Conservation (phyloP, 2,113 vertebrate genomes). For the Ophthalmolycus amberensis region DNA sequence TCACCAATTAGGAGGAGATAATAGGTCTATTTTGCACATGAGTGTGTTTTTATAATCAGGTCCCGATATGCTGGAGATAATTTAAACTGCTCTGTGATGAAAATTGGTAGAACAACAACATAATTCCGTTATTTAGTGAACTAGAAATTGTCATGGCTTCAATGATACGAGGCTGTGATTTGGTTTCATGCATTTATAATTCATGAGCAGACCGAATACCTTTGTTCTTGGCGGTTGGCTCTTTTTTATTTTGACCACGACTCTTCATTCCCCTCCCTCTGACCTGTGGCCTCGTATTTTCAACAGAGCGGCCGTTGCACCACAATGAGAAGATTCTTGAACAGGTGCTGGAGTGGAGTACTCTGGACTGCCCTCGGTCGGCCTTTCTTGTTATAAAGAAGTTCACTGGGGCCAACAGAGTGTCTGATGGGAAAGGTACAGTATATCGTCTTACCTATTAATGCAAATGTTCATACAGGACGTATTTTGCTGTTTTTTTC, state of each 20-base stretch:
- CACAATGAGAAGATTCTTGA: conserved; percentile 93
- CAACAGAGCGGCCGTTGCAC: conserved; percentile 92
- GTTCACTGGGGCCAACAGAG: conserved; percentile 79
- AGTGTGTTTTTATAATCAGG: conserved; percentile 86
- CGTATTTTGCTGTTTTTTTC: background rate
- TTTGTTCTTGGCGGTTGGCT: background rate
- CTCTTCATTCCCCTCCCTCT: background rate
- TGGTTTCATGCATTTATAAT: conserved; percentile 51
- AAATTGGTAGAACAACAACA: conserved; percentile 70
- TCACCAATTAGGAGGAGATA: conserved; percentile 82
- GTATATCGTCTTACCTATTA: background rate
- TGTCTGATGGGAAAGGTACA: conserved; percentile 80
- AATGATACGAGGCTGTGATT: conserved; percentile 27
- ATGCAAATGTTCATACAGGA: background rate
- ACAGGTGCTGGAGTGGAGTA: conserved; percentile 93
- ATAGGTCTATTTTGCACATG: conserved; percentile 86
- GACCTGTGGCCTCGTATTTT: background rate
- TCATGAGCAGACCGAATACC: background rate
- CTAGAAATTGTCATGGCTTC: conserved; percentile 55
- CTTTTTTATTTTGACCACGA: background rate
- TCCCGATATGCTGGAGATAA: conserved; percentile 83
- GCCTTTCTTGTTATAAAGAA: conserved; percentile 93
- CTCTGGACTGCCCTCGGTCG: conserved; percentile 88
- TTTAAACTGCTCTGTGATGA: conserved; percentile 77
- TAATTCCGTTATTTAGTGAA: conserved; percentile 52